phyloP scores from a whole-genome alignment of 1,140 invertebrate species.

The Venturia canescens region DNA sequence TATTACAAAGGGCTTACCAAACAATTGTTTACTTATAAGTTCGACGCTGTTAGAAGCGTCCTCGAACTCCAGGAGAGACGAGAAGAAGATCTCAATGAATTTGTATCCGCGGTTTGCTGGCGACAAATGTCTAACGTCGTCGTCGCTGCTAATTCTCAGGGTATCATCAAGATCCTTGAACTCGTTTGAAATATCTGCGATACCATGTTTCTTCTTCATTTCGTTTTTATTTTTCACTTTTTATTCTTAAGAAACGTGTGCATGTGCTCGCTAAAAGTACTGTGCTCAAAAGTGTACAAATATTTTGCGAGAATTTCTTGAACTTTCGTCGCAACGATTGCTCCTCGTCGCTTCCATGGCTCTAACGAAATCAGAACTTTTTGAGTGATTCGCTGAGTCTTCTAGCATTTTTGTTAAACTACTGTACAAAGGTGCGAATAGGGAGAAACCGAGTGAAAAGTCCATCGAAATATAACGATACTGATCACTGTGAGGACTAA shows the following conservation, averaged over 20 bases:
- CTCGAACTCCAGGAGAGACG: slow-evolving; percentile 86
- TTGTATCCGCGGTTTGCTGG: slow-evolving; percentile 98
- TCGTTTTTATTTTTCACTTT: slow-evolving; percentile 1
- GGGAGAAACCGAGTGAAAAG: no score
- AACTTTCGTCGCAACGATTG: no score
- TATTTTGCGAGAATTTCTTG: no score
- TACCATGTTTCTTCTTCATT: neutral
- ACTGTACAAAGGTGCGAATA: no score
- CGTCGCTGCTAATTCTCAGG: slow-evolving; percentile 97
- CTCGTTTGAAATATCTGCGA: slow-evolving; percentile 78
- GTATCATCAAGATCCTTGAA: slow-evolving; percentile 93
- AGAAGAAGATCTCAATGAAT: slow-evolving; percentile 93
- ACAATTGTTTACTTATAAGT: slow-evolving; percentile 92
- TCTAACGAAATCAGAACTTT: no score
- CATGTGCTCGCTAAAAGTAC: no score
- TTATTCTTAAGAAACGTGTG: neutral
- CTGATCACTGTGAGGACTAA: no score
- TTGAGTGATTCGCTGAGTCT: no score
- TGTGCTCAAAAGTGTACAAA: no score
- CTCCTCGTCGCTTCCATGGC: no score
- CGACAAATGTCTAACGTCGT: slow-evolving; percentile 90
- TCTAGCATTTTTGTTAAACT: no score
- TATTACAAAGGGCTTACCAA: slow-evolving; percentile 95
- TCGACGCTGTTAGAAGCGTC: slow-evolving; percentile 90
- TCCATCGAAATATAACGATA: no score